Evolutionary conservation across 2,797 vertebrate species (phyloP).

Genomic region (Nannoperca obscura): DNA sequence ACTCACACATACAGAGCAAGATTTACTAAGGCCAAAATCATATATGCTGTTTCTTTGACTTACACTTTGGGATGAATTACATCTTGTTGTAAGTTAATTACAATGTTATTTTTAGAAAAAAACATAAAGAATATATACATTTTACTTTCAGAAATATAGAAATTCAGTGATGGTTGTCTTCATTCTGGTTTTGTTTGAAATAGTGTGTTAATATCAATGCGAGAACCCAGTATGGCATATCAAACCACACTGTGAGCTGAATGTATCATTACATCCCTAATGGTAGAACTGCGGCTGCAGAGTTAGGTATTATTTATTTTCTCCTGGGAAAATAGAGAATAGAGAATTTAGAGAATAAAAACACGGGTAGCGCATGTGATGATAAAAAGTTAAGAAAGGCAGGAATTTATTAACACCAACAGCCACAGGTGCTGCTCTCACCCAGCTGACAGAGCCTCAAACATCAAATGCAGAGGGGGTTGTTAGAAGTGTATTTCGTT

Average conservation of each 20-base stretch:
- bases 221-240: conserved; percentile 19
- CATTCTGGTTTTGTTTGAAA: conserved; percentile 34
- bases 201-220: conserved; percentile 33
- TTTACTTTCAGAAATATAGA: neutral
- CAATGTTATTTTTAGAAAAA: too few species aligned
- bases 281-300: conserved; percentile 9
- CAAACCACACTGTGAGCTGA: conserved; percentile 34
- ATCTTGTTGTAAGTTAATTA: neutral
- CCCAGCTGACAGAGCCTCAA: neutral
- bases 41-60: neutral
- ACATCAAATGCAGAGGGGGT: neutral
- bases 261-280: conserved; percentile 38
- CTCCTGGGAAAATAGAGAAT: neutral
- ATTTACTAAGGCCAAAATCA: neutral
- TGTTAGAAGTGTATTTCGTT: neutral
- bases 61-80: neutral
- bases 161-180: neutral
- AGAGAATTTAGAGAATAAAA: neutral
- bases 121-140: neutral
- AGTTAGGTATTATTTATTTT: neutral
- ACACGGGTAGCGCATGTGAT: neutral
- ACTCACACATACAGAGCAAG: neutral
- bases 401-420: conserved; percentile 1
- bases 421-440: neutral
- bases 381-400: neutral